phyloP scores from a whole-genome alignment of 2,888 invertebrate genomes.

The Clostera curtula region DNA sequence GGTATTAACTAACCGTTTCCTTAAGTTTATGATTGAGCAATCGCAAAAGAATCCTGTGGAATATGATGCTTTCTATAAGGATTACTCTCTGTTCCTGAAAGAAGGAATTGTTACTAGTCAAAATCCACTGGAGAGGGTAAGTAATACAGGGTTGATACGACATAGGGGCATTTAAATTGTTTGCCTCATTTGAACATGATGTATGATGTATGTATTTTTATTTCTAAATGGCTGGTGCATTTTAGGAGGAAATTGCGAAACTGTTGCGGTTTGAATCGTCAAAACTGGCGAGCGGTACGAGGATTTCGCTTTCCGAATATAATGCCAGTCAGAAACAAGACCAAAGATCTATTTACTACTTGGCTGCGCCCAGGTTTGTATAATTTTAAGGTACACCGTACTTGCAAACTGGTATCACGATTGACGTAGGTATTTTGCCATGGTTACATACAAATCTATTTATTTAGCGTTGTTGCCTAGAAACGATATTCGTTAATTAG shows the following conservation, averaged over 20 bases:
- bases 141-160: too few relatives aligned
- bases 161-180: too few relatives aligned
- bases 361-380: slow-evolving; percentile 91
- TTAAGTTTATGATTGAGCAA: slow-evolving; percentile 90
- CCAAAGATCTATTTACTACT: slow-evolving; percentile 91
- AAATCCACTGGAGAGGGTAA: slow-evolving; percentile 87
- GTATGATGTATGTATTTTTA: not conserved
- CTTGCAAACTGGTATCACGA: too few relatives aligned
- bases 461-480: too few relatives aligned
- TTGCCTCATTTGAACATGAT: not conserved
- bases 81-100: slow-evolving; percentile 94
- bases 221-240: not conserved
- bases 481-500: too few relatives aligned
- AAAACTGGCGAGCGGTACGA: slow-evolving; percentile 78
- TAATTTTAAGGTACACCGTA: not conserved
- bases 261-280: slow-evolving; percentile 95
- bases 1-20: slow-evolving; percentile 87
- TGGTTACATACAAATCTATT: too few relatives aligned
- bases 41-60: slow-evolving; percentile 87
- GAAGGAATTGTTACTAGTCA: slow-evolving; percentile 94
- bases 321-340: slow-evolving; percentile 82
- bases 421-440: too few relatives aligned
- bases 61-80: slow-evolving; percentile 90
- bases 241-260: slow-evolving; percentile 91
- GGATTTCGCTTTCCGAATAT: slow-evolving; percentile 89